Percentiles rank a stretch among this genome's conserved stretches.
Conservation (phyloP, 2,113 vertebrate species). For the Nerophis ophidion region DNA sequence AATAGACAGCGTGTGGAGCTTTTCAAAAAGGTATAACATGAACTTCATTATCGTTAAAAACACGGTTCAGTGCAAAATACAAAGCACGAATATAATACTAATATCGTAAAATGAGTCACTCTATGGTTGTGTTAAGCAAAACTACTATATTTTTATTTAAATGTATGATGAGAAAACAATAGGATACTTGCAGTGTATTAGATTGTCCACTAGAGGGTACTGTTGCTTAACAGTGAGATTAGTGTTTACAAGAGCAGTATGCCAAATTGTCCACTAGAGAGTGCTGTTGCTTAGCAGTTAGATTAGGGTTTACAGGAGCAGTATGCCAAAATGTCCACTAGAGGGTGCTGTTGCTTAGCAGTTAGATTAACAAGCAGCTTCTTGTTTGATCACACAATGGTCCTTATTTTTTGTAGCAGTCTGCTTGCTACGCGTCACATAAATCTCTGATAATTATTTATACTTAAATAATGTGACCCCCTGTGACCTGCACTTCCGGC, state of each 20-base stretch:
- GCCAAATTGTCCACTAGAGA: slow-evolving; percentile 50
- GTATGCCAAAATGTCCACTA: slow-evolving; percentile 33
- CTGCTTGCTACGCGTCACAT: neutral
- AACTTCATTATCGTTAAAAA: neutral
- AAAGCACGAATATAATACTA: no score
- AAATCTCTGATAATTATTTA: neutral
- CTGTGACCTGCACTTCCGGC: neutral
- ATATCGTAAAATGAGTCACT: no score
- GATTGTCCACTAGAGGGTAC: slow-evolving; percentile 55
- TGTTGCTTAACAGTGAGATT: slow-evolving; percentile 11
- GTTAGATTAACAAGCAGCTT: neutral
- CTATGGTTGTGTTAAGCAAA: no score
- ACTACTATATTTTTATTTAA: no score
- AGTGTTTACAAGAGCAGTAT: neutral
- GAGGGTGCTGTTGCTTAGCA: slow-evolving; percentile 41
- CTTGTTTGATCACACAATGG: neutral
- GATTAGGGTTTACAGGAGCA: neutral
- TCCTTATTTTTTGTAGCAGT: neutral
- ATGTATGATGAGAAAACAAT: no score
- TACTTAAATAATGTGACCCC: neutral
- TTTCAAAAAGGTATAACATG: slow-evolving; percentile 82
- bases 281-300: slow-evolving; percentile 17
- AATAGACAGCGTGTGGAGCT: slow-evolving; percentile 80
- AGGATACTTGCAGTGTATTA: neutral
- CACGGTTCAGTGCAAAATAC: no score